Evolutionary conservation across 1,140 invertebrate genomes (phyloP), one percentile per base, ranked within the genome.

Genomic region (Meloidogyne chitwoodi): DNA sequence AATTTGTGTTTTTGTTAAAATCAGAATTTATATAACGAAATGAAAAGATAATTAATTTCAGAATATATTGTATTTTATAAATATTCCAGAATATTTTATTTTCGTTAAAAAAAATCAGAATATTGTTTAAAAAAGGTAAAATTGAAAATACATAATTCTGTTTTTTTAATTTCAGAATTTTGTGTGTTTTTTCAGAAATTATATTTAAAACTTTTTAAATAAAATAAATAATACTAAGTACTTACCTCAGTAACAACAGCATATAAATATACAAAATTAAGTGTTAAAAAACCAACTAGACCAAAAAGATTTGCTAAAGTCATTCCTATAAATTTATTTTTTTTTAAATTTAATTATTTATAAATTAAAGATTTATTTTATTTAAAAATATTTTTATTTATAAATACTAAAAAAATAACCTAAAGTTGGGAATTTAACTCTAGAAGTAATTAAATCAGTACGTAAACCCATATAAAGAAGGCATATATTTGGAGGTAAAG

Each of bases 251-350:
- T 76, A 27, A 44, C 29, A 38, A 75, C 82, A 16, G 84, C 68
- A 34, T 72, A 77, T 41, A 83, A 78, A 78, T 83, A 85, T 48
- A 83, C 75, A 74, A 80, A 68, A 65, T 83, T 85, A 38, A 83
- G 69, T n/a, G 77, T 65, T 14, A 85, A 63, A 64, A 86, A 83
- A 5, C 82, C 82, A 61, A 81, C 41, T 3, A 83, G 44, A 16
- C 82, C 82, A 66, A 85, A 83, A n/a, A 83, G 68, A 74, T 83
- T 83, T 24, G 82, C 82, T 16, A 83, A 65, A 16, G 82, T 86
- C 82, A 83, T 83, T 27, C 82, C 81, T 56, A 56, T n/a, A 56
- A 56, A 56, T 12, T 78, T 14, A 63, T 6, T 5, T 67, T 31
- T 66, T 12, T 22, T 22, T 19, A 56, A n/a, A 56, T n/a, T 56